Percentiles rank a stretch among this genome's conserved stretches.
Evolutionary conservation across 2,113 vertebrate species (phyloP).

Genomic region (Plectropomus leopardus): DNA sequence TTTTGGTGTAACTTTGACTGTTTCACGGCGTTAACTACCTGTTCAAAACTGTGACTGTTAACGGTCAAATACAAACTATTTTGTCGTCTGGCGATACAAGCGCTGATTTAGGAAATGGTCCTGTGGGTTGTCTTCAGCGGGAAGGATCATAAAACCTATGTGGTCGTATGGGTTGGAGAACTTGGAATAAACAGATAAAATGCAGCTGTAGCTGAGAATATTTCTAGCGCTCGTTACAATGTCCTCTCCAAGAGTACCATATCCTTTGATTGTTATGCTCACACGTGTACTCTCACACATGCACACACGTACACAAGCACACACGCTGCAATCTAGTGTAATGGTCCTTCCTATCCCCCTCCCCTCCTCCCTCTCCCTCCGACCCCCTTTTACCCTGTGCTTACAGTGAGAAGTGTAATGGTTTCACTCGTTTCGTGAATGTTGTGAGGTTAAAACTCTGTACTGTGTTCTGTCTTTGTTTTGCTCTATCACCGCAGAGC

Average conservation of each 20-base stretch:
- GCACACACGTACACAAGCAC: constrained; percentile 18
- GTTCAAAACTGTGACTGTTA: too few relatives aligned
- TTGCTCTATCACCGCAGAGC: constrained; percentile 90
- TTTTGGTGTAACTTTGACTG: too few relatives aligned
- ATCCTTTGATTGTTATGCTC: constrained; percentile 52
- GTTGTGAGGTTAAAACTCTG: constrained; percentile 86
- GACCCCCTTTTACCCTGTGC: constrained; percentile 76
- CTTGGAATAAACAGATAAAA: constrained; percentile 3
- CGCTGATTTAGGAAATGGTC: too few relatives aligned
- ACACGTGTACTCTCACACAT: constrained; percentile 6
- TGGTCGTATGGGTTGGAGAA: too few relatives aligned
- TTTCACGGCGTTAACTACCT: too few relatives aligned
- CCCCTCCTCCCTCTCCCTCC: constrained; percentile 49
- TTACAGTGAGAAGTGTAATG: constrained; percentile 82
- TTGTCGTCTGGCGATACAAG: too few relatives aligned
- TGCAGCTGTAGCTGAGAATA: constrained; percentile 30
- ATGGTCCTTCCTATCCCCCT: constrained; percentile 60
- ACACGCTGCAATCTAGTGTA: constrained; percentile 67
- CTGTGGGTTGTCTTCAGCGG: too few relatives aligned
- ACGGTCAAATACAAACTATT: too few relatives aligned
- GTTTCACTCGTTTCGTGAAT: constrained; percentile 83
- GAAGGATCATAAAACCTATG: too few relatives aligned
- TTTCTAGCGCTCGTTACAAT: constrained; percentile 22
- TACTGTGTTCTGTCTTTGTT: constrained; percentile 92
- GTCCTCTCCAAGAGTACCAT: constrained; percentile 25